These are phyloP conservation scores for Xyliphius kryptos DNA, from an alignment of 2,113 vertebrate genomes.

Conservation along the genomic window DNA sequence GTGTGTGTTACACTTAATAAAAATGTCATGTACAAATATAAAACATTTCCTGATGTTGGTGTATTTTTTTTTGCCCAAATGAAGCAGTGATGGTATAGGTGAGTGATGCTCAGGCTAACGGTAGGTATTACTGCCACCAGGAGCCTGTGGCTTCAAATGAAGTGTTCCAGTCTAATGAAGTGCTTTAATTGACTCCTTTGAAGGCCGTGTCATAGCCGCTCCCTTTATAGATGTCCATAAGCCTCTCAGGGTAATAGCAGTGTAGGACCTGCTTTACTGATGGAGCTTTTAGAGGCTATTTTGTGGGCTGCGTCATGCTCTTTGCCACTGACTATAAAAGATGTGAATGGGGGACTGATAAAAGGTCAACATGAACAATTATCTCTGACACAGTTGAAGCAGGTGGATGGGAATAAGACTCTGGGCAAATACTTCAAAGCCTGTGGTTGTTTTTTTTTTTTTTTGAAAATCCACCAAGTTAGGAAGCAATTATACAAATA, in stretches of 20 bases:
- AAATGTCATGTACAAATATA: not conserved
- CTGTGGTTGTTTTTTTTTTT: too few relatives aligned
- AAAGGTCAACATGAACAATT: conserved; percentile 56
- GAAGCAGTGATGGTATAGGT: not conserved
- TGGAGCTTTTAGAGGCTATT: conserved; percentile 62
- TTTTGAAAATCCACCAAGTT: too few relatives aligned
- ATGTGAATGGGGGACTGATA: conserved; percentile 62
- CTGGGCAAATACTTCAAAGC: too few relatives aligned
- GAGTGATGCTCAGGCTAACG: conserved; percentile 5
- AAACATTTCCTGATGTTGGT: not conserved
- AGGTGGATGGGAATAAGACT: not conserved
- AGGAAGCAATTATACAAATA: too few relatives aligned
- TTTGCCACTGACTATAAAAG: conserved; percentile 53
- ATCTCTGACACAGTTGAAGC: conserved; percentile 33
- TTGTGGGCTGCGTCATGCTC: conserved; percentile 49
- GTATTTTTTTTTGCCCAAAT: not conserved
- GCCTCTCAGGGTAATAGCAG: conserved; percentile 56
- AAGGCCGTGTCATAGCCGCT: conserved; percentile 26
- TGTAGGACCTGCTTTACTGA: conserved; percentile 45
- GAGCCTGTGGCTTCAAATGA: conserved; percentile 24
- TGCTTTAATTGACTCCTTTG: conserved; percentile 49
- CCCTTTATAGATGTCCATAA: conserved; percentile 28
- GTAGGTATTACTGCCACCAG: conserved; percentile 5
- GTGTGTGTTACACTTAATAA: not conserved
- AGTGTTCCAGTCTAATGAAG: conserved; percentile 49